Evolutionary conservation across 2,797 vertebrate species (phyloP).

Genomic region (Cyprinodon diabolis): DNA sequence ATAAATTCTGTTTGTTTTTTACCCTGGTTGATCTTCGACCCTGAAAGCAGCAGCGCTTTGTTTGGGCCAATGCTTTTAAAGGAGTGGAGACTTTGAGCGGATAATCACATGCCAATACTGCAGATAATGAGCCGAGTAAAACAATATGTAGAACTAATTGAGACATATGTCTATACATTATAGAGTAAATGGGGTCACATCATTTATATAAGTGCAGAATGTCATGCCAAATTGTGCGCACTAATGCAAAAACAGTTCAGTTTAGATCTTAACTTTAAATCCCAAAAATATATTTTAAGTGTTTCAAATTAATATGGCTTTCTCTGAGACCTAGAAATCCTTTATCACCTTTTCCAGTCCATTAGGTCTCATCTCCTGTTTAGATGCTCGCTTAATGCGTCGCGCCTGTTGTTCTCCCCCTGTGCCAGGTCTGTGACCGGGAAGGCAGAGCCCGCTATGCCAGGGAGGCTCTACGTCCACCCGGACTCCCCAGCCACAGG

Average conservation of each 20-base stretch:
- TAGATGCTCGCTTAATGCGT: background rate
- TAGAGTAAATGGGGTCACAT: background rate
- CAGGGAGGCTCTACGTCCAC: constrained; percentile 94
- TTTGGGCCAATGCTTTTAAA: constrained; percentile 68
- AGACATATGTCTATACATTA: constrained; percentile 42
- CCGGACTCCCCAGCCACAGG: constrained; percentile 96
- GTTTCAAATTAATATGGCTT: background rate
- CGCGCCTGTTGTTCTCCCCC: constrained; percentile 17
- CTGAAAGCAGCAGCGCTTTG: constrained; percentile 27
- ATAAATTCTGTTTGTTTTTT: constrained; percentile 38
- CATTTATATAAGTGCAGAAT: background rate
- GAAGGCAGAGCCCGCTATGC: constrained; percentile 99
- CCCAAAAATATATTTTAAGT: background rate
- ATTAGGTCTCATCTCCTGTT: background rate
- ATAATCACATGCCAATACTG: constrained; percentile 62
- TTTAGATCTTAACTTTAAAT: background rate
- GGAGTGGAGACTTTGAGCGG: constrained; percentile 42
- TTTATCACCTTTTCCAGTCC: background rate
- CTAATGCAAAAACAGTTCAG: background rate
- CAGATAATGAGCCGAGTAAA: constrained; percentile 61
- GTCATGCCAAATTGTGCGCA: background rate
- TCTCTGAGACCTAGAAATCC: background rate
- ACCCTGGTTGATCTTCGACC: constrained; percentile 35
- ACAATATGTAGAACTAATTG: constrained; percentile 58
- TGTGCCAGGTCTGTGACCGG: constrained; percentile 93